phyloP scores from a whole-genome alignment of 2,797 vertebrate species.

The Poeciliopsis gracilis region DNA sequence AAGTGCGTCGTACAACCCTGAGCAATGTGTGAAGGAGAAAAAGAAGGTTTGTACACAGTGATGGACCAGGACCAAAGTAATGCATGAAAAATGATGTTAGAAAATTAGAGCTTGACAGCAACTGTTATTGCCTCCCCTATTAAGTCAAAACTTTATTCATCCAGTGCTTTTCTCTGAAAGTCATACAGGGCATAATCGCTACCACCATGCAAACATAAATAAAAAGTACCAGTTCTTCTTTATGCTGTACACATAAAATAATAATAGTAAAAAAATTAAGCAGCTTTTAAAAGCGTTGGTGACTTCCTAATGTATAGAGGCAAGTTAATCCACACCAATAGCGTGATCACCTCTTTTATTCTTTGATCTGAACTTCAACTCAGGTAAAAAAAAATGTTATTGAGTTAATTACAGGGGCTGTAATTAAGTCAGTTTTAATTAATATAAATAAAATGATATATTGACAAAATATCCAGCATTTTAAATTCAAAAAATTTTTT shows the following conservation, averaged over 20 bases:
- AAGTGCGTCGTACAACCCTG: conserved; percentile 47
- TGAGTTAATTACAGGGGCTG: no score
- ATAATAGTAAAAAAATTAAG: background rate
- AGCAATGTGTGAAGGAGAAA: conserved; percentile 7
- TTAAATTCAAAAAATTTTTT: no score
- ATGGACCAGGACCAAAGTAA: background rate
- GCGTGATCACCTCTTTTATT: background rate
- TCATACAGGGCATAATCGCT: background rate
- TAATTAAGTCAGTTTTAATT: no score
- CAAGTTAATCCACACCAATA: background rate
- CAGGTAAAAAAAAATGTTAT: background rate
- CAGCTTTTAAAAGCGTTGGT: background rate
- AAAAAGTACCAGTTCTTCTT: background rate
- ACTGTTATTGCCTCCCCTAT: background rate
- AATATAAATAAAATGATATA: no score
- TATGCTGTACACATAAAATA: background rate
- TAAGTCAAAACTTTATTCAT: background rate
- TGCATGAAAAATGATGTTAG: background rate
- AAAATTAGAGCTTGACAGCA: background rate
- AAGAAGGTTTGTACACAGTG: background rate
- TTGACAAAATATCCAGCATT: no score
- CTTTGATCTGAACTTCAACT: background rate
- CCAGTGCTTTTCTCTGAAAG: background rate
- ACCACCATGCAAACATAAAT: background rate
- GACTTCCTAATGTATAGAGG: background rate